These are phyloP conservation scores for Prenolepis imparis DNA, from an alignment of 2,888 invertebrate species.

Conservation along the genomic window DNA sequence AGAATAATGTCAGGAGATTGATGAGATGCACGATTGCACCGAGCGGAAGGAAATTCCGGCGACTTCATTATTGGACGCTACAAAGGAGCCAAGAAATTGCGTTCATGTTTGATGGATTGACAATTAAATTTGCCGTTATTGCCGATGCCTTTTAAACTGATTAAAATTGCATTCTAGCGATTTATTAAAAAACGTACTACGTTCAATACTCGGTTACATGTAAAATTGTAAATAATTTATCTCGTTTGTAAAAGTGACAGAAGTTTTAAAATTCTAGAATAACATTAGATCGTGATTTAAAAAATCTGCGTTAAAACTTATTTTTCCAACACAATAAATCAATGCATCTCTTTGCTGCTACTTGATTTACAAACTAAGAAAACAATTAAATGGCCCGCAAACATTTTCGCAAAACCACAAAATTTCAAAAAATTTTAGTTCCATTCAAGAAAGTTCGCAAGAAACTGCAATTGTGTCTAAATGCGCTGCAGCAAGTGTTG, in stretches of 20 bases:
- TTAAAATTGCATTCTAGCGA: not conserved
- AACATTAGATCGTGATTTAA: not conserved
- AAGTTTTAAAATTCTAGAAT: not conserved
- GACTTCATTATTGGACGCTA: constrained; percentile 46
- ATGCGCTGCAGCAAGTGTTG: not conserved
- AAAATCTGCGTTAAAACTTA: not conserved
- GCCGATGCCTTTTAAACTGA: constrained; percentile 8
- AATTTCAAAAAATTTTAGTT: constrained; percentile 12
- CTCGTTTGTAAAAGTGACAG: not conserved
- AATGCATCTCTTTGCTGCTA: not conserved
- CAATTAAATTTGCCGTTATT: constrained; percentile 45
- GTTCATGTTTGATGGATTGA: constrained; percentile 49
- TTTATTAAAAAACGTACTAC: not conserved
- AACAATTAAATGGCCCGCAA: constrained; percentile 5
- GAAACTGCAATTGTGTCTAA: not conserved
- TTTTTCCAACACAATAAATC: constrained; percentile 19
- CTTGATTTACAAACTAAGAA: constrained; percentile 1
- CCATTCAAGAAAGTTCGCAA: not conserved
- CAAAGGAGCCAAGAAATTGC: constrained; percentile 48
- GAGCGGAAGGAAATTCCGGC: constrained; percentile 36
- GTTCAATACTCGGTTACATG: not conserved
- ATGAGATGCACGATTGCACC: constrained; percentile 55
- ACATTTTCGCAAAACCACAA: not conserved
- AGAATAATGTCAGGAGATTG: constrained; percentile 28
- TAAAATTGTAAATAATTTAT: constrained; percentile 26